A percentile compares a stretch with the other conserved stretches of the same genome.
Evolutionary conservation across 2,797 vertebrate species (phyloP).

Genomic region (Falco cherrug): DNA sequence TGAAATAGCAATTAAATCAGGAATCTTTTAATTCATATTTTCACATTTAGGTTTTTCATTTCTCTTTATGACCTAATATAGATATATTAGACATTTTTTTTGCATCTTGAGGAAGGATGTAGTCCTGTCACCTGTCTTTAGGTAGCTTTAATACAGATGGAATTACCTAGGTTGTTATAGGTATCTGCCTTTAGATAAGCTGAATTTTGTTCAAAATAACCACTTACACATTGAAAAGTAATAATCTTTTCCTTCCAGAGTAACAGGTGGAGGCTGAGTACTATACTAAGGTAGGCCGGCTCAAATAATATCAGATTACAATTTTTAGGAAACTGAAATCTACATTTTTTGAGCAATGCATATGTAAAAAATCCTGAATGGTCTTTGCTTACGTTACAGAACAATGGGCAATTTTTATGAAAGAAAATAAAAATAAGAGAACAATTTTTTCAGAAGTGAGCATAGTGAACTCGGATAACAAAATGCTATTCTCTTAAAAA

Average conservation of each 20-base stretch:
- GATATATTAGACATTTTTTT: neutral
- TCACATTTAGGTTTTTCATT: neutral
- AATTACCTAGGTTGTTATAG: neutral
- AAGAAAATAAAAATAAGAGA: neutral
- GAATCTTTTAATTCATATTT: neutral
- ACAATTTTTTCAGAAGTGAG: neutral
- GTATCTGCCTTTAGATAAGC: neutral
- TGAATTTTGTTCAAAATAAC: neutral
- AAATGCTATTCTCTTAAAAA: neutral
- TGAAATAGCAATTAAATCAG: neutral
- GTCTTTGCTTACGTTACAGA: neutral
- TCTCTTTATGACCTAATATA: neutral
- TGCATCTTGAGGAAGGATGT: neutral
- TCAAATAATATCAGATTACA: neutral
- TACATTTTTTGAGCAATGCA: neutral
- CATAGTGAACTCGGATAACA: neutral
- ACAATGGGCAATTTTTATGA: neutral
- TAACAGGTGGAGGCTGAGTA: neutral
- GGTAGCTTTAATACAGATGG: neutral
- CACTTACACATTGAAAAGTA: neutral
- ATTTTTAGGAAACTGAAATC: neutral
- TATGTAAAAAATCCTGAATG: accelerated
- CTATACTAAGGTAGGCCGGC: neutral
- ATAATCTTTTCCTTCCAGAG: neutral
- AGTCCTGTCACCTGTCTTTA: neutral